These are phyloP conservation scores for Bufotes viridis DNA, from an alignment of 2,797 vertebrate genomes.

Conservation along the genomic window DNA sequence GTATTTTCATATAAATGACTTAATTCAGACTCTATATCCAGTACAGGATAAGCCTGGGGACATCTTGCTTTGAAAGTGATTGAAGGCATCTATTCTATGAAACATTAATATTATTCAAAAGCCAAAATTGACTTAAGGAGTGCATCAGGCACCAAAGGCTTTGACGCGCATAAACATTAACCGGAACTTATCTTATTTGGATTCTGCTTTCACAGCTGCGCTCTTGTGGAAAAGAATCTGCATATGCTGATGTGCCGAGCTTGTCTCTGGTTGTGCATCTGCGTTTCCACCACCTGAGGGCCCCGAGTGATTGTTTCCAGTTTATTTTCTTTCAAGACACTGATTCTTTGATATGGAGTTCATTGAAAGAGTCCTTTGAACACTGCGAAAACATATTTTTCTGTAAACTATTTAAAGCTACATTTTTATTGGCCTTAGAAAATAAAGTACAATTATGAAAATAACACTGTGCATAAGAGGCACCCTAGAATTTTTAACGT, in stretches of 20 bases:
- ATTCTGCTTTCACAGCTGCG: slow-evolving; percentile 13
- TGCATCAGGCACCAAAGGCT: slow-evolving; percentile 43
- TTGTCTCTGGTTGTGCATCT: slow-evolving; percentile 44
- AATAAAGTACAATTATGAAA: neutral
- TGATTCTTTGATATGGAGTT: slow-evolving; percentile 41
- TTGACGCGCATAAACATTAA: slow-evolving; percentile 36
- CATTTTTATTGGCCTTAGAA: neutral
- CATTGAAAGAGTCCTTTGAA: slow-evolving; percentile 22
- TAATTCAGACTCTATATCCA: slow-evolving; percentile 1
- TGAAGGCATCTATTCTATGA: slow-evolving; percentile 37
- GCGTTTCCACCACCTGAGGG: slow-evolving; percentile 59
- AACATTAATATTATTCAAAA: slow-evolving; percentile 37
- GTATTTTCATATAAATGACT: neutral
- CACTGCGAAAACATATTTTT: neutral
- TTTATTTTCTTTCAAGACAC: slow-evolving; percentile 45
- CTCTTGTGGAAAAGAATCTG: neutral
- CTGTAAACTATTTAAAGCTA: slow-evolving; percentile 15
- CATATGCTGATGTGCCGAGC: slow-evolving; percentile 18
- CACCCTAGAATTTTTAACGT: neutral
- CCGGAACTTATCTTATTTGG: slow-evolving; percentile 36
- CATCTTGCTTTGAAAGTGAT: slow-evolving; percentile 42
- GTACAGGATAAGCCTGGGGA: slow-evolving; percentile 34
- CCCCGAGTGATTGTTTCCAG: slow-evolving; percentile 44
- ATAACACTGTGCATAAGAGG: neutral
- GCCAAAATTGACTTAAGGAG: slow-evolving; percentile 16